Evolutionary conservation across 2,113 vertebrate species (phyloP), one percentile per base, ranked within the genome.

Genomic region (Eolophus roseicapilla): DNA sequence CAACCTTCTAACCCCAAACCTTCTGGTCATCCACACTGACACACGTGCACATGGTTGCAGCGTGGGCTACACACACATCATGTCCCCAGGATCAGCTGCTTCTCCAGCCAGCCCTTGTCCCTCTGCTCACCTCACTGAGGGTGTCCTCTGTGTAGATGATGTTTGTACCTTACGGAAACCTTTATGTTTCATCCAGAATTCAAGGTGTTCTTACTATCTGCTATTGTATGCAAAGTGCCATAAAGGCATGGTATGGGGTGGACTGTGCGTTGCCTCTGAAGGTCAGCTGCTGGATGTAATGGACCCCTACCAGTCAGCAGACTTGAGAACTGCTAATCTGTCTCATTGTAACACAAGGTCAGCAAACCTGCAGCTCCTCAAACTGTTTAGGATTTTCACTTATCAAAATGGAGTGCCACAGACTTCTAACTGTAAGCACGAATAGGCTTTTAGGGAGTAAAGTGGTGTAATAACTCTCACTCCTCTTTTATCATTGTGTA

Each of bases 21-120:
- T 43, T 43, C 44, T 53, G 15, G 25, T 74, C 33, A 20, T 11
- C 37, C 55, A 46, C 20, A 46, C 43, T 52, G 33, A 35, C 5
- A 52, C 6, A 21, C 1, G 2, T 1, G 0, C 2, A 2, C 0
- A 1, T 5, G 29, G 29, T 21, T 53, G 39, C 52, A 49, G 27
- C 2, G 0, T n/a, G 57, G n/a, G 10, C 29, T 19, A 46, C 25
- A 33, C 0, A 0, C 21, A 24, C 6, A 21, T 5, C 46, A 17
- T 6, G 11, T 44, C 39, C 19, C 27, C 1, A 3, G 68, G 25
- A 55, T 17, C 3, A 15, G 7, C 27, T 1, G 1, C 39, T 87
- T 76, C 28, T 46, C 37, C 9, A 28, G 49, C 24, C 28, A 39
- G 19, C 37, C 19, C 47, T 1, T 1, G 15, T 57, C 49, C 21